These are phyloP conservation scores for Acanthornis magna DNA, from an alignment of 2,797 vertebrate genomes.

Conservation along the genomic window DNA sequence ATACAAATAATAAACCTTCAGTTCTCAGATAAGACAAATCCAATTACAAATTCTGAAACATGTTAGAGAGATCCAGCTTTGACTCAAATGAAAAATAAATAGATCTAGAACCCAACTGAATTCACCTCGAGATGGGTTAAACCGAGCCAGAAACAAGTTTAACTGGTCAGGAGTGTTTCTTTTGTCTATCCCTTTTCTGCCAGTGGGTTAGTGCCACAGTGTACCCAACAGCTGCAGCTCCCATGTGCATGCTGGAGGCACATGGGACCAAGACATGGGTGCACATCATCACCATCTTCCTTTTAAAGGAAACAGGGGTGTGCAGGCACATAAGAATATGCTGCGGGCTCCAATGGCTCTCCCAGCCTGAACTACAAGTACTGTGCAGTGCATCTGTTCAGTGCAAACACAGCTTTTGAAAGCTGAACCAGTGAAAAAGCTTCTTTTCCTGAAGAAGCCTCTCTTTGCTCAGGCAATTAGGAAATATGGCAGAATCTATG, in stretches of 20 bases:
- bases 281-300: not conserved
- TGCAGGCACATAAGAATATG: not conserved
- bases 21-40: not conserved
- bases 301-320: not conserved
- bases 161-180: not conserved
- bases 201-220: accelerated
- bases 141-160: not conserved
- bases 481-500: not conserved
- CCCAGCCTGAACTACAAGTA: not conserved
- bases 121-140: not conserved
- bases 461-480: not conserved
- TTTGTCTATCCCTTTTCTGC: not conserved
- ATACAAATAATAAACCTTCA: not conserved
- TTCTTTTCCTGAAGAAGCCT: not conserved
- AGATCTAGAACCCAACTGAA: not conserved
- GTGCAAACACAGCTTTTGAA: not conserved
- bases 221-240: not conserved
- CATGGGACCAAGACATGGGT: not conserved
- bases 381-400: not conserved
- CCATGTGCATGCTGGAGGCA: not conserved
- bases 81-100: not conserved
- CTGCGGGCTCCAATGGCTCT: accelerated
- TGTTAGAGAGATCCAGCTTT: not conserved
- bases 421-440: accelerated
- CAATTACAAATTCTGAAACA: not conserved